Evolutionary conservation across 2,113 vertebrate genomes (phyloP).

Genomic region (Plecotus auritus): DNA sequence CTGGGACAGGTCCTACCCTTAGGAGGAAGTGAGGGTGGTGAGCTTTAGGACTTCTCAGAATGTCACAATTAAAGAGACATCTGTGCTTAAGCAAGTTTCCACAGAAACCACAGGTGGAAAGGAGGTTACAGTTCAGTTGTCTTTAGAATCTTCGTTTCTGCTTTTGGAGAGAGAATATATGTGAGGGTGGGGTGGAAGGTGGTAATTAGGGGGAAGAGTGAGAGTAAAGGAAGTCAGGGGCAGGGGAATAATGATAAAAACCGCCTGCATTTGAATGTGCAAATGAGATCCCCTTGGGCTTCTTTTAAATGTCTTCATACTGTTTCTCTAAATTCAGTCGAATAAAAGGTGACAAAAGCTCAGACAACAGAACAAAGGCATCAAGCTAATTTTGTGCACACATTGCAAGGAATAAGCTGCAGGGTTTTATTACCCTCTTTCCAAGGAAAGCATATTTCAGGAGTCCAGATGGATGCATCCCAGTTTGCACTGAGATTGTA

Average conservation of each 20-base stretch:
- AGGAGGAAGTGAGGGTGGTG: conserved; percentile 53
- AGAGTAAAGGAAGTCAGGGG: not conserved
- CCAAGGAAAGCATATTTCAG: not conserved
- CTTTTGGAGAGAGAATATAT: not conserved
- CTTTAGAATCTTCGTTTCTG: conserved; percentile 24
- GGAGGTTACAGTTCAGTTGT: conserved; percentile 35
- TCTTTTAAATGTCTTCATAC: conserved; percentile 31
- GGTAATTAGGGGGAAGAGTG: not conserved
- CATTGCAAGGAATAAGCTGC: not conserved
- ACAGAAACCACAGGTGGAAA: conserved; percentile 62
- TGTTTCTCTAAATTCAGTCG: not conserved
- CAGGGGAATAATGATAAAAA: not conserved
- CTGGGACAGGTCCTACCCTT: not conserved
- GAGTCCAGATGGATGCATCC: not conserved
- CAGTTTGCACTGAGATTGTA: conserved; percentile 9
- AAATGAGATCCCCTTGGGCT: not conserved
- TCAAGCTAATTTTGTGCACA: conserved; percentile 48
- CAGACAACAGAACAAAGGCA: conserved; percentile 58
- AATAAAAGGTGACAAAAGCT: conserved; percentile 35
- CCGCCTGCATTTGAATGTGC: not conserved
- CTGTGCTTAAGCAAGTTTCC: conserved; percentile 64
- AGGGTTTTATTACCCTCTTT: conserved; percentile 24
- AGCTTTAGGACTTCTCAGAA: conserved; percentile 68
- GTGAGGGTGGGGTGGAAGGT: not conserved
- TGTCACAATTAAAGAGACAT: conserved; percentile 69